Evolutionary conservation across 2,797 vertebrate genomes (phyloP).

Genomic region (Pogonophryne albipinna): DNA sequence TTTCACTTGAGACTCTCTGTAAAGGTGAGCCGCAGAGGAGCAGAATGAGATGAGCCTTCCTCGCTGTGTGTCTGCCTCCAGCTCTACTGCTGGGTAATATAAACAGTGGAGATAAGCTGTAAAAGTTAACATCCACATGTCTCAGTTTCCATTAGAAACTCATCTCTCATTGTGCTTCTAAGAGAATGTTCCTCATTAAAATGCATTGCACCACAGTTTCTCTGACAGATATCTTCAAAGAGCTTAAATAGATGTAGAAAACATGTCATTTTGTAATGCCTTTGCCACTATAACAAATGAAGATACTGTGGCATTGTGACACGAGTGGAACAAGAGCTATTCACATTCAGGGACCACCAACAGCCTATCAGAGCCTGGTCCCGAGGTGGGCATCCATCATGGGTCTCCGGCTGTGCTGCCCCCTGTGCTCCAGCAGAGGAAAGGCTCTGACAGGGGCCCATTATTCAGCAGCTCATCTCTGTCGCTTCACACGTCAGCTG

Average conservation of each 20-base stretch:
- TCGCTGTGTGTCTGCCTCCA: constrained; percentile 31
- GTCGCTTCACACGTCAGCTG: constrained; percentile 65
- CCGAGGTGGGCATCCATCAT: constrained; percentile 69
- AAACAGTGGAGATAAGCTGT: constrained; percentile 62
- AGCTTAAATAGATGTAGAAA: constrained; percentile 57
- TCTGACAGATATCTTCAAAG: constrained; percentile 48
- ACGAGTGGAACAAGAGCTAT: constrained; percentile 50
- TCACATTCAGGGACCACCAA: constrained; percentile 65
- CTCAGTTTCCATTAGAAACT: constrained; percentile 62
- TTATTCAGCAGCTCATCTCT: constrained; percentile 73
- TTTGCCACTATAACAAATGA: constrained; percentile 30
- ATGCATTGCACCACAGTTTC: constrained; percentile 62
- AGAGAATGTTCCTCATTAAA: constrained; percentile 66
- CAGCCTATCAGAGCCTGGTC: constrained; percentile 55
- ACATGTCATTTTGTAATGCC: constrained; percentile 47
- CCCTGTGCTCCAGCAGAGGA: constrained; percentile 42
- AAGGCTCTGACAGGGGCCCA: constrained; percentile 61
- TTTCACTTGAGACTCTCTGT: background rate
- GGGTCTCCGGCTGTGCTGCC: constrained; percentile 18
- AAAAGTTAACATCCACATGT: constrained; percentile 63
- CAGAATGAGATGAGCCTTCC: constrained; percentile 19
- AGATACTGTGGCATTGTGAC: constrained; percentile 53
- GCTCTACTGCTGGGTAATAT: constrained; percentile 50
- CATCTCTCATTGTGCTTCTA: constrained; percentile 54
- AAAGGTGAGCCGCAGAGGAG: constrained; percentile 7